phyloP scores from a whole-genome alignment of 2,888 invertebrate species.

The Chaitophorus viminalis region DNA sequence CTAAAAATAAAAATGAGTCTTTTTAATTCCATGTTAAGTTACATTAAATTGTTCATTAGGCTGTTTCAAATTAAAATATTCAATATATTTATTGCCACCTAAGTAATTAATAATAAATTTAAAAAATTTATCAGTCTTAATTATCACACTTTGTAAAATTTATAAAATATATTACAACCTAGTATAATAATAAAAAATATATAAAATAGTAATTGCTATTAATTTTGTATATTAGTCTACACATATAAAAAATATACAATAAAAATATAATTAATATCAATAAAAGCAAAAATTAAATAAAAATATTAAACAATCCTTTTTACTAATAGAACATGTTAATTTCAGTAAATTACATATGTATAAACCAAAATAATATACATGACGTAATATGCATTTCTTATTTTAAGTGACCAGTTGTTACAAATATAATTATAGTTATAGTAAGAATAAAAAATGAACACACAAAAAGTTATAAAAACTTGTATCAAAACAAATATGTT shows the following conservation, averaged over 20 bases:
- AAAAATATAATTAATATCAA: background rate
- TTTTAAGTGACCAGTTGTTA: background rate
- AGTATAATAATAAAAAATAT: background rate
- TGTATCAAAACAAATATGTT: background rate
- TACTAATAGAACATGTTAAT: no score
- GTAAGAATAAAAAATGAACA: background rate
- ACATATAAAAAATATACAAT: background rate
- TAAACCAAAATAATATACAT: background rate
- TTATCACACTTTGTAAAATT: background rate
- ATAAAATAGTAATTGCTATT: background rate
- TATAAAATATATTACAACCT: background rate
- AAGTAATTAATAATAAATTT: background rate
- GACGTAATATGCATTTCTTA: background rate
- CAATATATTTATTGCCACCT: no score
- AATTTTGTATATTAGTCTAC: background rate
- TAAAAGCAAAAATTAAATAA: background rate
- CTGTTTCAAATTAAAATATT: background rate
- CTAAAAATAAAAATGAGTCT: background rate
- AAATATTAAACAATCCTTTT: background rate
- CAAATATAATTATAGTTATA: background rate
- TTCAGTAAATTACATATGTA: no score
- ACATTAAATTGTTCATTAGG: background rate
- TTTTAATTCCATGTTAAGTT: background rate
- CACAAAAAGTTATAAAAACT: background rate
- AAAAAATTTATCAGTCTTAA: conserved; percentile 34